phyloP scores from a whole-genome alignment of 2,888 invertebrate genomes.

The Mesochorus sp. region DNA sequence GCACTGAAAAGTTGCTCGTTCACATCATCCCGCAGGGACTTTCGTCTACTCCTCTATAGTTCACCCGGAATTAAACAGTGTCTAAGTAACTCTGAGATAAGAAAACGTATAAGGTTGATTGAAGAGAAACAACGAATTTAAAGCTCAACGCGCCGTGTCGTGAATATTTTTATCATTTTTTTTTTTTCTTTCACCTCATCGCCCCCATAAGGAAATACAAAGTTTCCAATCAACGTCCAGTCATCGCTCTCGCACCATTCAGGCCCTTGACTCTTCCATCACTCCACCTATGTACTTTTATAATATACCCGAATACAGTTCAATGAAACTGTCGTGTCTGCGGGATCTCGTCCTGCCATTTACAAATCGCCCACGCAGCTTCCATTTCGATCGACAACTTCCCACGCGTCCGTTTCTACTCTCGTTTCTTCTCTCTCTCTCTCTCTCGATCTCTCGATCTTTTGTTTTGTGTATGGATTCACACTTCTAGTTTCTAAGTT shows the following conservation, averaged over 20 bases:
- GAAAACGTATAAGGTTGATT: too few relatives aligned
- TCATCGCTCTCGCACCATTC: slow-evolving; percentile 18
- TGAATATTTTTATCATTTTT: too few relatives aligned
- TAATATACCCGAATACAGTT: background rate
- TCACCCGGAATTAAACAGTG: too few relatives aligned
- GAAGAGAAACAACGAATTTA: too few relatives aligned
- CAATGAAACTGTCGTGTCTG: slow-evolving; percentile 9
- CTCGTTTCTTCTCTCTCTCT: slow-evolving; percentile 10
- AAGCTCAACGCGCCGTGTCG: too few relatives aligned
- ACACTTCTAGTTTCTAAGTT: too few relatives aligned
- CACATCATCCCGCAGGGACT: background rate
- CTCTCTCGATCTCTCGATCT: background rate
- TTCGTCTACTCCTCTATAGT: too few relatives aligned
- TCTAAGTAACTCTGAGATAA: too few relatives aligned
- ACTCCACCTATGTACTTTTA: background rate
- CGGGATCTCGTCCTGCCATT: slow-evolving; percentile 42
- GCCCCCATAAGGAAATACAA: background rate
- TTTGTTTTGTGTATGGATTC: too few relatives aligned
- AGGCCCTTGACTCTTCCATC: slow-evolving; percentile 15
- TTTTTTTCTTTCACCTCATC: background rate
- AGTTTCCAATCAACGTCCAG: too few relatives aligned
- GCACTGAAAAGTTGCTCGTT: background rate
- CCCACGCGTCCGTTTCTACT: slow-evolving; percentile 39
- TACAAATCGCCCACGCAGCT: slow-evolving; percentile 34
- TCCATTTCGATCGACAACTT: slow-evolving; percentile 1